phyloP scores from a whole-genome alignment of 2,888 invertebrate species.

The Epistrophella euchroma region DNA sequence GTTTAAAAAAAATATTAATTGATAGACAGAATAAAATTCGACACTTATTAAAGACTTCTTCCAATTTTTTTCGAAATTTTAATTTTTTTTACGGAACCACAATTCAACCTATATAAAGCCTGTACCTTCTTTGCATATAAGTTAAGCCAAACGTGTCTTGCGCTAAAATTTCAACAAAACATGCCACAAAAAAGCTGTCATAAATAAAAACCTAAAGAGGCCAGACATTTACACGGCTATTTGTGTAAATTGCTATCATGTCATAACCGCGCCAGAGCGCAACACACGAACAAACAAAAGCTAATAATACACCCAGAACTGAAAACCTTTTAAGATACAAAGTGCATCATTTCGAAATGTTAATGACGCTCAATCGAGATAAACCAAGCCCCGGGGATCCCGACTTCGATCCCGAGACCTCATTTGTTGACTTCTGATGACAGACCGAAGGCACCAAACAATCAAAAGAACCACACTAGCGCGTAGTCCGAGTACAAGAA shows the following conservation, averaged over 20 bases:
- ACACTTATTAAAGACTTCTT: too few relatives aligned
- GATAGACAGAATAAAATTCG: too few relatives aligned
- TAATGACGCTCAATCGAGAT: slow-evolving; percentile 84
- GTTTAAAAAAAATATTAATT: too few relatives aligned
- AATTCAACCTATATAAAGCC: background rate
- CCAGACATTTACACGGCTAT: slow-evolving; percentile 60
- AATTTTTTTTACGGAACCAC: background rate
- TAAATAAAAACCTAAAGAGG: slow-evolving; percentile 42
- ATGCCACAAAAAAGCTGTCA: slow-evolving; percentile 37
- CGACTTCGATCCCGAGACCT: slow-evolving; percentile 52
- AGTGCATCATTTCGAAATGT: slow-evolving; percentile 80
- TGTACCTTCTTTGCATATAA: background rate
- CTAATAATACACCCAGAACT: slow-evolving; percentile 76
- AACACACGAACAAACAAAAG: slow-evolving; percentile 56
- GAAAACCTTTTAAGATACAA: slow-evolving; percentile 80
- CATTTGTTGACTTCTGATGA: slow-evolving; percentile 70
- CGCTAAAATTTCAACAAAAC: slow-evolving; percentile 37
- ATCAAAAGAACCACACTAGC: slow-evolving; percentile 40
- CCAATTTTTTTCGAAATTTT: too few relatives aligned
- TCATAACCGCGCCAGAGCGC: slow-evolving; percentile 59
- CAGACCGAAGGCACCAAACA: slow-evolving; percentile 56
- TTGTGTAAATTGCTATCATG: slow-evolving; percentile 64
- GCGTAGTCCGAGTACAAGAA: slow-evolving; percentile 36
- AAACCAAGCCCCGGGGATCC: slow-evolving; percentile 59
- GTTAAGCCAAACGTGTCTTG: background rate